Base-by-base conservation (phyloP, 2,113 vertebrate species). In the Trogon melanurus region DNA sequence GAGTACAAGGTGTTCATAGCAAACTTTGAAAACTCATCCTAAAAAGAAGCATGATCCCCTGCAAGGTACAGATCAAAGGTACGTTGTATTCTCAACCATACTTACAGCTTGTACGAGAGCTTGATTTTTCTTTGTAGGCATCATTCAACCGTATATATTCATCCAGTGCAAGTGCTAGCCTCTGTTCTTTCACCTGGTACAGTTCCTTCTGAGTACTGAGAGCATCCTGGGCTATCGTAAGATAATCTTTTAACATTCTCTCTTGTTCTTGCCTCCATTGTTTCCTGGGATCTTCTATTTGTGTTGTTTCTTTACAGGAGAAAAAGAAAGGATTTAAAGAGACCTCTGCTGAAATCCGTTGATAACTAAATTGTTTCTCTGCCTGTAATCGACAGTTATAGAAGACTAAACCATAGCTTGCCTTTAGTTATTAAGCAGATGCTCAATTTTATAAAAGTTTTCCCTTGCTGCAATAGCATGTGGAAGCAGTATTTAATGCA, bases 161-260 rank as follows among this genome's bases (percentile, higher is more conserved):
- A 70, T 98, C 98, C 29, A 98, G 96, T 41, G 98, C 98, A 85
- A 99, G 95, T 2, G 98, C 98, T 56, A 99, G 97, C 62, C 98
- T 98, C 89, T 98, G 98, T 87, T 99, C 98, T 82, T 99, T 99
- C 94, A 99, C 98, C 20, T 98, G 98, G 96, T 98, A 98, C 73
- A 99, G 98, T 30, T 99, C 98, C 60, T 98, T 98, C 96, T 98
- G 98, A 7, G 98, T 98, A 78, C 96, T 97, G 71, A 99, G 98
- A 14, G 98, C 98, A 51, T 99, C 98, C 94, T 97, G 98, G 6
- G 98, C 98, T 97, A 99, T 98, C 4, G 93, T 98, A 57, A 99
- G 98, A 75, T 99, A 99, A 92, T 99, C 98, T 95, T 99, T 98
- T 66, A 99, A 97, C 98, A 99, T 99, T 53, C 98, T 98, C 96